Base-by-base conservation (phyloP, 23 tunicate genomes). In the Trididemnum nubilum region DNA sequence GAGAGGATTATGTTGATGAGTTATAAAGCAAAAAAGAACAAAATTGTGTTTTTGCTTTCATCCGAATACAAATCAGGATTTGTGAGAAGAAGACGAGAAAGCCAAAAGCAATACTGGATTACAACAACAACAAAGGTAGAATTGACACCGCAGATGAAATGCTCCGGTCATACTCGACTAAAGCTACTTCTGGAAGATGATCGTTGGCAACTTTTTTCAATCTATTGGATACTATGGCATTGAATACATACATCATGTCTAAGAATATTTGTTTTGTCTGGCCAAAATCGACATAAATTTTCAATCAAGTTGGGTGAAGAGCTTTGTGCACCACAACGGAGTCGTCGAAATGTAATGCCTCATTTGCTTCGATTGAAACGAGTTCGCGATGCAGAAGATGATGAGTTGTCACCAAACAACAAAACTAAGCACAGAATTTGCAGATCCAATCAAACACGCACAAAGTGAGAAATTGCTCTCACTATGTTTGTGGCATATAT, bases 1-100 rank as follows among this genome's bases (percentile, higher is more conserved):
- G 33, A 40, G 31, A 73, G 79, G 26, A 73, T 73, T 18, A 73
- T 73, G 60, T 3, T 38, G 26, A 58, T 73, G 26, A 73, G 79
- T 59, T 73, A 69, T 37, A 69, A 69, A 69, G 74, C 74, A 29
- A 69, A 69, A 32, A 69, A 69, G 32, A 69, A 69, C n/a, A 69
- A 69, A 24, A 37, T 69, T 28, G 74, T 69, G 74, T 32, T 27
- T 24, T 69, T 69, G 74, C 74, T 69, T 69, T 32, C 26, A 28
- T 33, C 26, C 29, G 67, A 22, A 12, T 26, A 61, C 29, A 21
- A 61, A 61, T 12, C 67, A 61, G 26, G 5, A 61, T 4, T 4
- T 21, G 67, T 22, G 27, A 26, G n/a, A 12, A 26, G 67, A 61
- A 26, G n/a, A 61, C 27, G n/a, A 25, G 26, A 61, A 61, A 61